Evolutionary conservation across 2,113 vertebrate species (phyloP), one percentile per base, ranked within the genome.

Genomic region (Todiramphus saurophagus): DNA sequence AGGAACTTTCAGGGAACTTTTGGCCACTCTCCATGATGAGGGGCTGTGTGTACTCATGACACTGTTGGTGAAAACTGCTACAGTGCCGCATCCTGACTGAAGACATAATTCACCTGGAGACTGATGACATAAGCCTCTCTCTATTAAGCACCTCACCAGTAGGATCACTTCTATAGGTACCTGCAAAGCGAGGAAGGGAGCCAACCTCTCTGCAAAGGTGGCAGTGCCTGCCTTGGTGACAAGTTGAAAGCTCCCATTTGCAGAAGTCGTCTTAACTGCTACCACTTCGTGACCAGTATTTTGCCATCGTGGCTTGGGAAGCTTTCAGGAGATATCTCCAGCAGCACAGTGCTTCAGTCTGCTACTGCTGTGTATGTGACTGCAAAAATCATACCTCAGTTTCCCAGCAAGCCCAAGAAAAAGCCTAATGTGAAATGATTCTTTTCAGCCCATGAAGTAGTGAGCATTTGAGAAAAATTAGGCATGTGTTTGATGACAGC

Each of bases 291-390:
- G 24, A 51, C 6, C 60, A 16, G 27, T 39, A 28, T 16, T 87
- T 77, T 76, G 27, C 28, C 5, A 6, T 1, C 30, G 5, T 9
- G 21, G 5, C 43, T 60, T 27, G 25, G 35, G 35, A 85, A 53
- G 11, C 58, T 62, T 48, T 75, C 39, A 60, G 66, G 37, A 41
- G 28, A 7, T 9, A 72, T 10, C 31, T 13, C 12, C 33, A 37
- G 10, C 10, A 51, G 18, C 9, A 5, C 41, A 35, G 18, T 1
- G 15, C 43, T 6, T 8, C 16, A 19, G 11, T 39, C 23, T 43
- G 35, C 66, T 56, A 51, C 30, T 72, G 55, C 25, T 35, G 18
- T 0, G 0, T 13, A 13, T 0, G 0, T 2, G 13, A 39, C 10
- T 39, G 31, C 43, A 89, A 77, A 77, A 85, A n/a, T 72, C 62